A percentile compares a stretch with the other conserved stretches of the same genome.
These are phyloP conservation scores for Brienomyrus brachyistius DNA, from an alignment of 2,113 vertebrate species.

Conservation along the genomic window DNA sequence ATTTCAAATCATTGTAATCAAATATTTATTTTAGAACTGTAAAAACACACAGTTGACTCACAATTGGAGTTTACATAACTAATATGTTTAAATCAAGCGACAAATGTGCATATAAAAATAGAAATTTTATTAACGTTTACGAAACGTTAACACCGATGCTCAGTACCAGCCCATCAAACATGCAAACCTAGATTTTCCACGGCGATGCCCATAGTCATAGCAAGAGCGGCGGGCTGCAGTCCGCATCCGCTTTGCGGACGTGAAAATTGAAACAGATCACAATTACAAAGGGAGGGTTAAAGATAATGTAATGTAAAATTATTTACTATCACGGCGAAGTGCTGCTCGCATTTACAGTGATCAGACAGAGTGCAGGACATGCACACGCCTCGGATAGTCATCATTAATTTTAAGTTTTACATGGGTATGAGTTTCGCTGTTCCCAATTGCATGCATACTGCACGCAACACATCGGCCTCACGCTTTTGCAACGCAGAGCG, in stretches of 20 bases:
- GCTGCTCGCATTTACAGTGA: neutral
- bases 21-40: neutral
- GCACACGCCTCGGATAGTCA: neutral
- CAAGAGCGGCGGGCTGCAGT: neutral
- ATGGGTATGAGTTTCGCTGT: neutral
- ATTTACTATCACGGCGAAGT: neutral
- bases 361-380: neutral
- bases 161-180: neutral
- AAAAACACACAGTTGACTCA: neutral
- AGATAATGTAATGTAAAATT: neutral
- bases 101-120: conserved; percentile 8
- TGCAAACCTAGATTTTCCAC: neutral
- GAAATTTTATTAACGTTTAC: neutral
- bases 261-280: neutral
- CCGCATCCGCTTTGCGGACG: neutral
- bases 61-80: neutral
- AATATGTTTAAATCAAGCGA: neutral
- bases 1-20: neutral
- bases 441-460: neutral
- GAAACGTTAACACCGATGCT: neutral
- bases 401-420: neutral
- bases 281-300: neutral
- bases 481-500: neutral
- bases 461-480: neutral
- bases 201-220: neutral